These are phyloP conservation scores for Romanogobio albipinnatus DNA, from an alignment of 2,113 vertebrate species.

Conservation along the genomic window DNA sequence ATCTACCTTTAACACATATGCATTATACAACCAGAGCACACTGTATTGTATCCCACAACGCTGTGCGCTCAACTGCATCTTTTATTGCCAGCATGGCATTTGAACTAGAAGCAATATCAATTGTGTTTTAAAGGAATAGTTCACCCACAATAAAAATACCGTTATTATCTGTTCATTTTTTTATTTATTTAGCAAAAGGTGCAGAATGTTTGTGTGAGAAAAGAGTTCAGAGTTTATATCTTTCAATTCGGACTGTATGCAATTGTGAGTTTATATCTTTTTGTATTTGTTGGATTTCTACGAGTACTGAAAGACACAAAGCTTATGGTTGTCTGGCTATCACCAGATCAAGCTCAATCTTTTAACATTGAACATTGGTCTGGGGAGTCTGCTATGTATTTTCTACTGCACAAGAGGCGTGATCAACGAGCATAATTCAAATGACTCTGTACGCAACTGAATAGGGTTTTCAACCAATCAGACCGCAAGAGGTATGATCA, in stretches of 20 bases:
- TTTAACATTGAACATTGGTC: too few species aligned
- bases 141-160: not conserved
- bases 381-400: too few species aligned
- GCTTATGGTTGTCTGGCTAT: too few species aligned
- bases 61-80: not conserved
- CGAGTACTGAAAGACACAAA: not conserved
- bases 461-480: too few species aligned
- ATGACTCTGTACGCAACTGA: too few species aligned
- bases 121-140: not conserved
- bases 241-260: too few species aligned
- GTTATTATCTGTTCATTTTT: not conserved
- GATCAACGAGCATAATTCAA: too few species aligned
- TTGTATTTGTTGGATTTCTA: not conserved
- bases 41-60: not conserved
- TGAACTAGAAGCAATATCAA: conserved; percentile 3
- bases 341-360: too few species aligned
- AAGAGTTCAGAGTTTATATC: too few species aligned
- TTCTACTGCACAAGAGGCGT: too few species aligned
- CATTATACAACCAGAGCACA: not conserved
- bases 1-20: not conserved
- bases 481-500: too few species aligned
- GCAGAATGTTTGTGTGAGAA: not conserved
- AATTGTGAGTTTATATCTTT: too few species aligned
- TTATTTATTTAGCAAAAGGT: not conserved
- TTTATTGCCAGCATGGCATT: not conserved